Percentiles rank a stretch among this genome's conserved stretches.
Evolutionary conservation across 2,797 vertebrate species (phyloP).

Genomic region (Pseudochromis fuscus): DNA sequence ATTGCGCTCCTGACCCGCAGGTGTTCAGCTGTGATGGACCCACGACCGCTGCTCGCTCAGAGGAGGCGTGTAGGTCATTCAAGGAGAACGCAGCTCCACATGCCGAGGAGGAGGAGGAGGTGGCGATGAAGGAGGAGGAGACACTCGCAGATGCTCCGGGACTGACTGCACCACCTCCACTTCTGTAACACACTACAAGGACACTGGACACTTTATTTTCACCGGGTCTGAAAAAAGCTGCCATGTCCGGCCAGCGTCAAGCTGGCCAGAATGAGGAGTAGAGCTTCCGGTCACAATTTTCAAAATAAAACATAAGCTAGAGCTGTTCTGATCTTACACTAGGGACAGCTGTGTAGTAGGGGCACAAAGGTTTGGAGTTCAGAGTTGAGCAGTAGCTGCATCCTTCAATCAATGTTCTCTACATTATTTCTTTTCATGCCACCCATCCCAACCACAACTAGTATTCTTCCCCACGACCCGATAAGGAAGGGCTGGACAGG

Average conservation of each 20-base stretch:
- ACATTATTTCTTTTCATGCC: too few species aligned
- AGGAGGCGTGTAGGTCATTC: conserved; percentile 79
- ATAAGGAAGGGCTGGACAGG: too few species aligned
- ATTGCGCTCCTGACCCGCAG: conserved; percentile 30
- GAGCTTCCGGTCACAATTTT: conserved; percentile 34
- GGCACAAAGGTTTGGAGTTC: too few species aligned
- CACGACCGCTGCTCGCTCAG: conserved; percentile 37
- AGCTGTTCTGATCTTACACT: too few species aligned
- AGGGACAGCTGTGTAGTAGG: too few species aligned
- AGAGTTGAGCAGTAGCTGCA: too few species aligned
- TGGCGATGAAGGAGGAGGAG: not conserved
- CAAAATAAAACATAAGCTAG: conserved; percentile 62
- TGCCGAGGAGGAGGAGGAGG: conserved; percentile 27
- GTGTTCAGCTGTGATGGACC: conserved; percentile 33
- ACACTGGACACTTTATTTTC: conserved; percentile 49
- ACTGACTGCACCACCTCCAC: not conserved
- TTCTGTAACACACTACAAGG: conserved; percentile 46
- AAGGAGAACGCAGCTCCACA: conserved; percentile 77
- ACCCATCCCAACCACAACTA: too few species aligned
- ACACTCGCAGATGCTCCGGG: not conserved
- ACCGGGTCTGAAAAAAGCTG: conserved; percentile 33
- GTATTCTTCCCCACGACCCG: too few species aligned
- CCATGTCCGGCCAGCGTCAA: conserved; percentile 37
- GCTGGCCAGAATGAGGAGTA: fast-evolving
- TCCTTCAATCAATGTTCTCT: too few species aligned